Conservation (phyloP, 2,797 vertebrate genomes). For the Varecia variegata region DNA sequence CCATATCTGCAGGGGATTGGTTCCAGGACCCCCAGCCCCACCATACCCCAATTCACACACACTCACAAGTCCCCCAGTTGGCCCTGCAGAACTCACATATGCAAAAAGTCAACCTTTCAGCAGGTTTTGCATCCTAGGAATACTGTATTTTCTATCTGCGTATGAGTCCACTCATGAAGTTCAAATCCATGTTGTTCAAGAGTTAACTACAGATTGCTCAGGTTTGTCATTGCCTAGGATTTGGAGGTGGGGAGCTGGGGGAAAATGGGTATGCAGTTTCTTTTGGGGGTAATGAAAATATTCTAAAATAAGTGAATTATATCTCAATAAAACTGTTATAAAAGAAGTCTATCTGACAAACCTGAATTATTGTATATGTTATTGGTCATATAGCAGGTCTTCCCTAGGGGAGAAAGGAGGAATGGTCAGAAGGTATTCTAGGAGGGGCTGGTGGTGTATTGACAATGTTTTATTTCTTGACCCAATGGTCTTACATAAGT, state of each 20-base stretch:
- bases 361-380: neutral
- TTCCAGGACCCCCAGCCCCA: neutral
- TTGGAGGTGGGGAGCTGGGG: neutral
- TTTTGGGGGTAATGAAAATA: neutral
- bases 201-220: neutral
- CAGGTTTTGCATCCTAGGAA: neutral
- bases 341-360: neutral
- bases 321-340: neutral
- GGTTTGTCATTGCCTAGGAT: neutral
- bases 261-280: neutral
- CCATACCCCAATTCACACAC: neutral
- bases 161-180: neutral
- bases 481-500: neutral
- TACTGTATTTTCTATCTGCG: neutral
- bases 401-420: neutral
- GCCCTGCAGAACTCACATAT: neutral
- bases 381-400: neutral
- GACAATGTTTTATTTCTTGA: neutral
- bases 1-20: neutral
- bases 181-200: neutral
- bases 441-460: rapidly evolving
- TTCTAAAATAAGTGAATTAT: neutral
- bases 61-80: neutral
- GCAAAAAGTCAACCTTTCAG: neutral
- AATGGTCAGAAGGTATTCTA: neutral